A percentile compares a stretch with the other conserved stretches of the same genome.
Evolutionary conservation across 2,113 vertebrate genomes (phyloP).

Genomic region (Leptobrachium ailaonicum): DNA sequence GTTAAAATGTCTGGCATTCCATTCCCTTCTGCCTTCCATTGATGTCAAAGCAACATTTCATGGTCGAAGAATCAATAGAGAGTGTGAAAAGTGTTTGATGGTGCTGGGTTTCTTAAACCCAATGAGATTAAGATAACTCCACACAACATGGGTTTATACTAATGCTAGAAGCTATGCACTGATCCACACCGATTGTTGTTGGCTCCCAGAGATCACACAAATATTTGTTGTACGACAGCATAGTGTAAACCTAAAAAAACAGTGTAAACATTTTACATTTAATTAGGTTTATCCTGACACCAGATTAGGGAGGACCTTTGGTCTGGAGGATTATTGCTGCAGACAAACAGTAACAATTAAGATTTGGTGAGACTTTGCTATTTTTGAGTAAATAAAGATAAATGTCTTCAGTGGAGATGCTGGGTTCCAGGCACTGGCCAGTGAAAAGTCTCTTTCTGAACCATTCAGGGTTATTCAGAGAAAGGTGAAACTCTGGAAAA

Average conservation of each 20-base stretch:
- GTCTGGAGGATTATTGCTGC: neutral
- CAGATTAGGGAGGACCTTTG: conserved; percentile 10
- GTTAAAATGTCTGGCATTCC: conserved; percentile 50
- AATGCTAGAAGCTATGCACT: conserved; percentile 39
- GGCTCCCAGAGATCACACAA: conserved; percentile 15
- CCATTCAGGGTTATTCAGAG: no score
- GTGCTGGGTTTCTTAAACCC: neutral
- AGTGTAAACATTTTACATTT: conserved; percentile 32
- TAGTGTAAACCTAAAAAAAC: conserved; percentile 16
- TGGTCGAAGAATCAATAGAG: conserved; percentile 37
- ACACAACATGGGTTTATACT: conserved; percentile 40
- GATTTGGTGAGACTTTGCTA: neutral
- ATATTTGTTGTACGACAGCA: conserved; percentile 39
- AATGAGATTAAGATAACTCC: conserved; percentile 47
- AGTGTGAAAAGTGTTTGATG: conserved; percentile 27
- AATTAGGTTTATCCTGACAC: conserved; percentile 24
- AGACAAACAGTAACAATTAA: neutral
- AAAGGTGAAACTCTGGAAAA: no score
- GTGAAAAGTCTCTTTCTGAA: no score
- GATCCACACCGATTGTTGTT: conserved; percentile 19
- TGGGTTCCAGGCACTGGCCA: no score
- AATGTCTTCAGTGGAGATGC: no score
- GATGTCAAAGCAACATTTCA: conserved; percentile 42
- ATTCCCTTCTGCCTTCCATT: conserved; percentile 40
- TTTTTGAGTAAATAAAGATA: no score